Base-by-base conservation (phyloP, 1,140 invertebrate species). In the Dendrolimus kikuchii region DNA sequence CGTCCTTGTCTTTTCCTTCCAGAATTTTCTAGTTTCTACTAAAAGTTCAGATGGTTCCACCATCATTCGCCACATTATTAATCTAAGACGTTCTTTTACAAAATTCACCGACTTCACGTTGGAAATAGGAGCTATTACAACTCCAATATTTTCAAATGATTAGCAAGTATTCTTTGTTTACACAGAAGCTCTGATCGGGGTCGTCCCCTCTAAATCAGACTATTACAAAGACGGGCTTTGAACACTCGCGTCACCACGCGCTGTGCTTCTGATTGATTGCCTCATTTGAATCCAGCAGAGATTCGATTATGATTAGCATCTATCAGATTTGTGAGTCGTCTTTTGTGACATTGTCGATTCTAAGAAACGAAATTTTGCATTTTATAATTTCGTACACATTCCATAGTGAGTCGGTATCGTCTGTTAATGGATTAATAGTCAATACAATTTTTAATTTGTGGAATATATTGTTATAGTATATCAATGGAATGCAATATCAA, bases 281-380 rank as follows among this genome's bases (percentile, higher is more conserved):
- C 65, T 78, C 57, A 74, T 80, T 74, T 77, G 69, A 81, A 77
- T 77, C 63, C 55, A 53, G 50, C 61, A 56, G 62, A 68, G 73
- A 78, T 75, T 74, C 68, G 60, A 77, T 81, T 76, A 74, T 77
- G 71, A 77, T 81, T 74, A 67, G 65, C 63, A 66, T 46, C 58
- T 63, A 60, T 66, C 50, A 45, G 53, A 49, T 55, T 50, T 40
- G 46, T 59, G 49, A 50, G 49, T 60, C 59, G 59, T 68, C 55
- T 60, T 55, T 49, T 52, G 60, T 46, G 65, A 68, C 55, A 58
- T 53, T 55, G 48, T 49, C 7, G 40, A 48, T 47, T 51, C 43
- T 55, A 45, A 23, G 23, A 23, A 23, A 23, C 23, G 23, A 23
- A 23, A 23, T 23, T 23, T 23, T 23, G 23, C 23, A 23, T 23